phyloP scores from a whole-genome alignment of 2,797 vertebrate species.

The Siniperca obscura region DNA sequence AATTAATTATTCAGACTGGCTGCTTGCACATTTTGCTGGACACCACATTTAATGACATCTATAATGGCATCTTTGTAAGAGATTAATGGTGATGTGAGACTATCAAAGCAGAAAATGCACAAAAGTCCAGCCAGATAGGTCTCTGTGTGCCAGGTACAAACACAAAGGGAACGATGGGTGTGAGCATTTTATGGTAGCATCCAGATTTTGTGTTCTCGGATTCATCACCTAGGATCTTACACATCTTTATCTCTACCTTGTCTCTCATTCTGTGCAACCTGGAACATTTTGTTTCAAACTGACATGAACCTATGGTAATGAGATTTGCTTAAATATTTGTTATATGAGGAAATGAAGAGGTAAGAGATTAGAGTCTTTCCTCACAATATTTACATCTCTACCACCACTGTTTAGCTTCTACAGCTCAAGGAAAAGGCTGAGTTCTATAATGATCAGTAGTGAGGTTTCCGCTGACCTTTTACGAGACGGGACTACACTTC shows the following conservation, averaged over 20 bases:
- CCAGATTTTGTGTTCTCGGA: constrained; percentile 12
- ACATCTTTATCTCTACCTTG: neutral
- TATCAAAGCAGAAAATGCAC: constrained; percentile 68
- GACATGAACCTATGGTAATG: constrained; percentile 40
- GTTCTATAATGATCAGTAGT: constrained; percentile 53
- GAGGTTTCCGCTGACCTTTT: constrained; percentile 57
- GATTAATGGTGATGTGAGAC: constrained; percentile 70
- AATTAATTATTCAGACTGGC: constrained; percentile 78
- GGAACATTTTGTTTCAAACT: constrained; percentile 29
- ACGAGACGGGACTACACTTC: neutral
- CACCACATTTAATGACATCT: constrained; percentile 71
- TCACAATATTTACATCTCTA: constrained; percentile 66
- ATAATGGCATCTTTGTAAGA: constrained; percentile 72
- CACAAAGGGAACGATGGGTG: constrained; percentile 39
- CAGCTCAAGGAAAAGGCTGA: constrained; percentile 29
- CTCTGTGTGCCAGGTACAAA: constrained; percentile 46
- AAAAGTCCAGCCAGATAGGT: constrained; percentile 57
- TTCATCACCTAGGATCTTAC: constrained; percentile 8
- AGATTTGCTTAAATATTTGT: constrained; percentile 68
- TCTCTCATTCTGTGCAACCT: constrained; percentile 9
- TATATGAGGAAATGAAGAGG: constrained; percentile 56
- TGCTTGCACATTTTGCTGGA: constrained; percentile 65
- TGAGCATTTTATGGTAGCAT: constrained; percentile 23
- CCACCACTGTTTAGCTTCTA: constrained; percentile 55
- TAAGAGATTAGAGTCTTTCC: constrained; percentile 58